Conservation (phyloP, 1,140 invertebrate species). For the Stegodyphus mimosarum region DNA sequence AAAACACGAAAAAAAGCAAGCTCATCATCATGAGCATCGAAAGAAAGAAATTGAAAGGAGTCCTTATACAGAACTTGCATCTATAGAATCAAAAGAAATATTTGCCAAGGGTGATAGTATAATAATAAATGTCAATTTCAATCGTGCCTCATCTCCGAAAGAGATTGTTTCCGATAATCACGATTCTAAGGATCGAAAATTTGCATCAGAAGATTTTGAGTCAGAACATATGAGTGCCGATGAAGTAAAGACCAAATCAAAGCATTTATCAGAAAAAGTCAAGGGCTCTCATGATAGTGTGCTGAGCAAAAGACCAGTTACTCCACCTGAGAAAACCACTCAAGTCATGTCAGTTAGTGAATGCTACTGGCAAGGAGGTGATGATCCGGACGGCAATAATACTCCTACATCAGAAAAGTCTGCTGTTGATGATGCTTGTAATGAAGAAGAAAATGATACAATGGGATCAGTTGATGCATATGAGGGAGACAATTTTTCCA, state of each 20-base stretch:
- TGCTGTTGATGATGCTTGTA: background rate
- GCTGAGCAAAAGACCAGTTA: constrained; percentile 29
- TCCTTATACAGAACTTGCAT: constrained; percentile 49
- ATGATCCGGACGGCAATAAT: constrained; percentile 44
- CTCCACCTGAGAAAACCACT: constrained; percentile 29
- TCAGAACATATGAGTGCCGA: background rate
- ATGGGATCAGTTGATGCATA: constrained; percentile 24
- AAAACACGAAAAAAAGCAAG: constrained; percentile 53
- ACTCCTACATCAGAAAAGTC: constrained; percentile 42
- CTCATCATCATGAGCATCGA: constrained; percentile 32
- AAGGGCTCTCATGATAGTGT: constrained; percentile 10
- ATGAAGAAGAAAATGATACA: constrained; percentile 24
- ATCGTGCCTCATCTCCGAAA: constrained; percentile 62
- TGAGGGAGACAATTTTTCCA: constrained; percentile 39
- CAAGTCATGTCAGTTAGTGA: constrained; percentile 48
- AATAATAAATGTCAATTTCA: constrained; percentile 89
- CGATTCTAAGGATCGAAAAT: constrained; percentile 32
- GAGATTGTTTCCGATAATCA: background rate
- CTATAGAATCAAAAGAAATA: constrained; percentile 78
- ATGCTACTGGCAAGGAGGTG: constrained; percentile 55
- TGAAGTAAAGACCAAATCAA: constrained; percentile 32
- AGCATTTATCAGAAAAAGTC: constrained; percentile 27
- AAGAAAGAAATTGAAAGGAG: constrained; percentile 42
- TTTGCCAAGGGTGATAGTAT: constrained; percentile 93
- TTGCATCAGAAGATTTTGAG: constrained; percentile 17